Conservation (phyloP, 2,113 vertebrate species). For the Hydrochoerus hydrochaeris region DNA sequence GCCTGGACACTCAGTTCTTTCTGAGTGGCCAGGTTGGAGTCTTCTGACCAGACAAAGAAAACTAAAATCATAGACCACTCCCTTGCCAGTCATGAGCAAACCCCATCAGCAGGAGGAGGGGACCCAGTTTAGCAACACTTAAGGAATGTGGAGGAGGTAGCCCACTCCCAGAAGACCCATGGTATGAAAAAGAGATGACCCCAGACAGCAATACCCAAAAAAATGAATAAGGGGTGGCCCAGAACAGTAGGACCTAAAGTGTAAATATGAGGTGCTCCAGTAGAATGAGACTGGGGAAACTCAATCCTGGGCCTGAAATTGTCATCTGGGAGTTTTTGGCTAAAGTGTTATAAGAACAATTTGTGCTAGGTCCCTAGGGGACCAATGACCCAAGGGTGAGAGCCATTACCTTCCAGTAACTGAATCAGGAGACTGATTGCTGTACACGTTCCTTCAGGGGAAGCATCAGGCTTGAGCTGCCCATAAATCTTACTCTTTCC, state of each 20-base stretch:
- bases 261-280: neutral
- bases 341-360: no score
- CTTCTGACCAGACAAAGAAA: neutral
- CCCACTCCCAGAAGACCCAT: neutral
- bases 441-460: neutral
- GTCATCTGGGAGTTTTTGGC: neutral
- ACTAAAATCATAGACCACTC: neutral
- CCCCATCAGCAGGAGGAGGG: neutral
- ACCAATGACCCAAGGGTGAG: neutral
- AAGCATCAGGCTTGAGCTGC: neutral
- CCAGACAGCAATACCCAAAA: neutral
- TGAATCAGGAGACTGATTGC: neutral
- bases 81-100: neutral
- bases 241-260: neutral
- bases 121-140: neutral
- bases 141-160: neutral
- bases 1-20: neutral
- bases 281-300: neutral
- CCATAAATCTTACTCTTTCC: neutral
- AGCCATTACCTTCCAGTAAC: neutral
- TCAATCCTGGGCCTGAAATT: neutral
- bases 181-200: neutral
- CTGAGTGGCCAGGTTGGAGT: neutral
- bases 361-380: no score
- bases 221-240: neutral